Evolutionary conservation across 2,888 invertebrate species (phyloP).

Genomic region (Seira musarum): DNA sequence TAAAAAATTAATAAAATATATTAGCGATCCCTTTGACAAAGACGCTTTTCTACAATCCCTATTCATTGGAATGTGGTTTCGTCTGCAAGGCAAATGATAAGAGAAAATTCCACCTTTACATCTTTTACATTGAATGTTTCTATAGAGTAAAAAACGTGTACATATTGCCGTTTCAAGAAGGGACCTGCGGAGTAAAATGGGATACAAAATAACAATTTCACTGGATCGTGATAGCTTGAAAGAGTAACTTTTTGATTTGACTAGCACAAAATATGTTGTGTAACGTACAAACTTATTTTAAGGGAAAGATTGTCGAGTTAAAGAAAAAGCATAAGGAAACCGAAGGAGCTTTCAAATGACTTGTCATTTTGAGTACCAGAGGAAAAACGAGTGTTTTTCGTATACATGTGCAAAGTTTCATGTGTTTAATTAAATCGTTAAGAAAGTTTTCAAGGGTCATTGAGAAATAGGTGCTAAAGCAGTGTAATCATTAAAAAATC

Average conservation of each 20-base stretch:
- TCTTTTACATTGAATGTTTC: background rate
- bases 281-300: background rate
- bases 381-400: background rate
- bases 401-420: background rate
- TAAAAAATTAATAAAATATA: too few species aligned
- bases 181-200: background rate
- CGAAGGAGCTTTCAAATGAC: constrained; percentile 49
- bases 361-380: background rate
- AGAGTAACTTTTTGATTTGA: background rate
- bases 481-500: background rate
- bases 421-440: background rate
- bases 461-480: background rate
- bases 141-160: background rate
- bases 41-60: too few species aligned
- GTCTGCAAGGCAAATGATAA: too few species aligned
- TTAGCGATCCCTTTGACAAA: too few species aligned
- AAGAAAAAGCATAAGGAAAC: background rate
- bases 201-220: background rate
- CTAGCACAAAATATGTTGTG: background rate
- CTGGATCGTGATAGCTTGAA: background rate
- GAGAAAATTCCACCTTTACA: background rate
- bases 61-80: too few species aligned
- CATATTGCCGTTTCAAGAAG: background rate
- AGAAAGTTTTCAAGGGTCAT: background rate
- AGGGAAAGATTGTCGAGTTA: background rate